Percentiles rank a stretch among this genome's conserved stretches.
Conservation (phyloP, 2,888 invertebrate genomes). For the Ephialtes manifestator region DNA sequence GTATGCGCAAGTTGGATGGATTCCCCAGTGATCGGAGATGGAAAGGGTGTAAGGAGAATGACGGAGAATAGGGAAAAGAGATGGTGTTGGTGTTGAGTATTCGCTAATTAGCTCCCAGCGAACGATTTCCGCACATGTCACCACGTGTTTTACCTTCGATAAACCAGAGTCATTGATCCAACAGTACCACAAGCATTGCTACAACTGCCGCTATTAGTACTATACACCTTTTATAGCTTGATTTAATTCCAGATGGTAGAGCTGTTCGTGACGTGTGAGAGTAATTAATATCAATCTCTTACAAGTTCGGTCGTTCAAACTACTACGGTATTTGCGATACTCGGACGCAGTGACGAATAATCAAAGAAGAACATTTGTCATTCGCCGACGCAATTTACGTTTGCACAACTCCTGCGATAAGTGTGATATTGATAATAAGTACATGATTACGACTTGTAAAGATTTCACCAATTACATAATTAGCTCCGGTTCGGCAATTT, state of each 20-base stretch:
- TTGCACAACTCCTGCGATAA: not conserved
- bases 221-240: conserved; percentile 47
- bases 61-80: not conserved
- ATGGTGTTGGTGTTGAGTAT: conserved; percentile 65
- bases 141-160: conserved; percentile 46
- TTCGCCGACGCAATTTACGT: conserved; percentile 31
- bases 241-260: conserved; percentile 58
- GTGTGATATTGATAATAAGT: not conserved
- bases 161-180: conserved; percentile 54
- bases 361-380: conserved; percentile 1
- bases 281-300: conserved; percentile 64
- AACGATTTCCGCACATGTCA: conserved; percentile 30
- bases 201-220: not conserved
- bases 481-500: not conserved
- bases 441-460: not conserved
- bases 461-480: not conserved
- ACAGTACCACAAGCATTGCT: conserved; percentile 7
- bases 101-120: conserved; percentile 66
- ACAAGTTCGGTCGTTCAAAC: conserved; percentile 53
- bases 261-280: conserved; percentile 51
- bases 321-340: too few relatives aligned
- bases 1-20: conserved; percentile 56
- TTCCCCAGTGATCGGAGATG: conserved; percentile 60
- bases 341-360: conserved; percentile 33
- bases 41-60: not conserved